Base-by-base conservation (phyloP, 2,888 invertebrate species). In the Electrophaes corylata region DNA sequence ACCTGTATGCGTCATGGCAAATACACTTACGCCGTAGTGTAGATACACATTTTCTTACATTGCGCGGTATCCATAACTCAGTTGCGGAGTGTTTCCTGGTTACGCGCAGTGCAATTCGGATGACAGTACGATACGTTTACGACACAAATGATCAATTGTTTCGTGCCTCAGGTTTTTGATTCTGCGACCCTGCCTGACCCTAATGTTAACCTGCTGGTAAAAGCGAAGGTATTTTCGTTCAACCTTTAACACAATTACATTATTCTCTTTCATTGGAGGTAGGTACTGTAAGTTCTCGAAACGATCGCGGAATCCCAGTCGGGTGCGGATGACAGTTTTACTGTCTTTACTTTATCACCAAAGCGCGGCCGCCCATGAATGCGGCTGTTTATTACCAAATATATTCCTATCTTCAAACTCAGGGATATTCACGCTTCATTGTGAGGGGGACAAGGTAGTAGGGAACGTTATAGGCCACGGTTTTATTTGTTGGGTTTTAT, bases 241-340 rank as follows among this genome's bases (percentile, higher is more conserved):
- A 20, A 20, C 20, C 20, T 20, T 20, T 4, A 5, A 20, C 5
- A 3, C 20, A 20, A 20, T 20, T 10, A 29, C 10, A 29, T 29
- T 29, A 29, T 29, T 35, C 16, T 37, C 14, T 37, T 37, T 37
- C 16, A 4, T 35, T 12, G 35, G 45, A 16, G 29, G 44, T 43
- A 26, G 23, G 45, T 35, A 46, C 47, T 14, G 35, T 47, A 35
- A 47, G 47, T 44, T 45, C 33, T 39, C 39, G 23, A 53, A 58
- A 53, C 44, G 53, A 33, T 53, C 49, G 31, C 53, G 33, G 31
- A 58, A 53, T 55, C 59, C 59, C 44, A 49, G 49, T 33, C 37
- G 59, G 54, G 67, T 73, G 72, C 52, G 72, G 65, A 50, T 74
- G 75, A 75, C 75, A 78, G 69, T 54, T 69, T 72, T 71, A 70